phyloP scores from a whole-genome alignment of 2,888 invertebrate species.

The Allygus modestus region DNA sequence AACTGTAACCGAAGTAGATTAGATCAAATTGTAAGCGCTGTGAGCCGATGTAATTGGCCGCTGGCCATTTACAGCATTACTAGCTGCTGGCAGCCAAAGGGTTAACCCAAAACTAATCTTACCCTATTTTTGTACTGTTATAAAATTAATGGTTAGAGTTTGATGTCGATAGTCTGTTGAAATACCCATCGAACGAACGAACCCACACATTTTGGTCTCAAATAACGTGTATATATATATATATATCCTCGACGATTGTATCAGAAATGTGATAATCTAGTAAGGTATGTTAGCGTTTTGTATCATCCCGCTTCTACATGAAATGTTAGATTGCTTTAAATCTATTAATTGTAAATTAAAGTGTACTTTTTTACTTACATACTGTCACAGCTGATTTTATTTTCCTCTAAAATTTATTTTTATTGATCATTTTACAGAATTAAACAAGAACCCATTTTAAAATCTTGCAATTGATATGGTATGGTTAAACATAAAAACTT shows the following conservation, averaged over 20 bases:
- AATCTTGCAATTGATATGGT: too few species aligned
- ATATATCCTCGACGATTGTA: conserved; percentile 36
- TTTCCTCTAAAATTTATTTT: neutral
- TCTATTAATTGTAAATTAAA: conserved; percentile 9
- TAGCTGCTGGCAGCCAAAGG: too few species aligned
- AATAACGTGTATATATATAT: conserved; percentile 33
- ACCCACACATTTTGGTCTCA: conserved; percentile 23
- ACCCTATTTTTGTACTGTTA: conserved; percentile 19
- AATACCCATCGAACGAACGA: conserved; percentile 33
- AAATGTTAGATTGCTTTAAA: conserved; percentile 30
- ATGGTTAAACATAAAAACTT: too few species aligned
- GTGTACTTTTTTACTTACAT: neutral
- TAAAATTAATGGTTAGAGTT: neutral
- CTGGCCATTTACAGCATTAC: too few species aligned
- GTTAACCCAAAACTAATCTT: too few species aligned
- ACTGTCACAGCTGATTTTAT: neutral
- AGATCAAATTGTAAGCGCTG: too few species aligned
- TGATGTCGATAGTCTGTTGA: neutral
- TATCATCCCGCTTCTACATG: conserved; percentile 20
- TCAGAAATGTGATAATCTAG: conserved; percentile 34
- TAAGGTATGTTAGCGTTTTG: conserved; percentile 34
- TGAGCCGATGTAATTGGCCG: too few species aligned
- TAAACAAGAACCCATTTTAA: too few species aligned
- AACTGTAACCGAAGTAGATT: too few species aligned
- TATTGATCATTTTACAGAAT: neutral